phyloP scores from a whole-genome alignment of 1,140 invertebrate genomes.

The Laupala kohalensis region DNA sequence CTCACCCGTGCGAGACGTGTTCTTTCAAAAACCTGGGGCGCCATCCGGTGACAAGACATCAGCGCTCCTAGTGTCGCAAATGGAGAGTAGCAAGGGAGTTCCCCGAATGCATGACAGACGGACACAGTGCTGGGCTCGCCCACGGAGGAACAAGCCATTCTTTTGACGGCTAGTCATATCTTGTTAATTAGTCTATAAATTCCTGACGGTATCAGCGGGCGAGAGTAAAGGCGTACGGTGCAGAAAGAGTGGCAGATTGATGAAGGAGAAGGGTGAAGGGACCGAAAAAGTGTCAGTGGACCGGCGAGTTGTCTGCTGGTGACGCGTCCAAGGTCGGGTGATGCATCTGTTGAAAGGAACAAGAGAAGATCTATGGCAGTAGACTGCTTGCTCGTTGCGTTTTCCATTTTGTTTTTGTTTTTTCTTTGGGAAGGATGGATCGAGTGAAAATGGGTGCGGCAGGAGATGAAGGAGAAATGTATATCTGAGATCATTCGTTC shows the following conservation, averaged over 20 bases:
- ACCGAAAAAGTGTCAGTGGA: no score
- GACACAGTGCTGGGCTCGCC: not conserved
- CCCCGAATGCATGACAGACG: not conserved
- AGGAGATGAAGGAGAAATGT: no score
- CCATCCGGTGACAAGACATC: not conserved
- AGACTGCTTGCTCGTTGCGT: no score
- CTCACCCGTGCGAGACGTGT: not conserved
- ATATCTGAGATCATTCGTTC: no score
- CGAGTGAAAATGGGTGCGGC: no score
- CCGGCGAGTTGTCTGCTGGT: no score
- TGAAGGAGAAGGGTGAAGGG: not conserved
- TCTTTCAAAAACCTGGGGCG: no score
- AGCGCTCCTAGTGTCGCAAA: not conserved
- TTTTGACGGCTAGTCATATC: not conserved
- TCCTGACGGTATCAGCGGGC: not conserved
- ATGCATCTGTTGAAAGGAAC: no score
- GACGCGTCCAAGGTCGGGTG: no score
- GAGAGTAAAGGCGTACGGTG: not conserved
- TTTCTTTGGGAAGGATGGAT: no score
- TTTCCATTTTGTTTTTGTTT: no score
- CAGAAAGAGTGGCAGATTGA: not conserved
- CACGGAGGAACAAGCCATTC: not conserved
- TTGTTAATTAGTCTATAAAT: not conserved
- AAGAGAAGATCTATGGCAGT: no score
- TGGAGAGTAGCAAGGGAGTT: not conserved